These are phyloP conservation scores for Hesperia comma DNA, from an alignment of 2,888 invertebrate genomes.

Conservation along the genomic window DNA sequence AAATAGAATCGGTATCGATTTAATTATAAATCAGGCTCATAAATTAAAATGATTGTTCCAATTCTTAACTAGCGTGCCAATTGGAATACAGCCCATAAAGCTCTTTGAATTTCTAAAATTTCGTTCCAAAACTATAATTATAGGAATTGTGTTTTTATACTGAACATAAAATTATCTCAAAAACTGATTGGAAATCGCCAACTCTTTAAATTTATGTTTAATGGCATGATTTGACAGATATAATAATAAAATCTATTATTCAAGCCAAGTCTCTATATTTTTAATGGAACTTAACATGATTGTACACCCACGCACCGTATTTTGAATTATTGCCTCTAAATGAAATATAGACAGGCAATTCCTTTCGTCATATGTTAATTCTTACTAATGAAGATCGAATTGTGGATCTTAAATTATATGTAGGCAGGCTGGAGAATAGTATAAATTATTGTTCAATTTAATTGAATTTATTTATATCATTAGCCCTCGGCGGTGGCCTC, in stretches of 20 bases:
- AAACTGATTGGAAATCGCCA: too few species aligned
- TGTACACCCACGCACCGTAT: conserved; percentile 14
- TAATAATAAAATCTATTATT: conserved; percentile 3
- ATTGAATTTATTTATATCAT: conserved; percentile 10
- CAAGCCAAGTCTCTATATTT: neutral
- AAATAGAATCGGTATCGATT: too few species aligned
- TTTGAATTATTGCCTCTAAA: conserved; percentile 9
- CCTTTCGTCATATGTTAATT: conserved; percentile 26
- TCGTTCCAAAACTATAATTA: too few species aligned
- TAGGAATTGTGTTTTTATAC: too few species aligned
- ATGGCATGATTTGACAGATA: conserved; percentile 2
- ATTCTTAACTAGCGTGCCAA: too few species aligned
- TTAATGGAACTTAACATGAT: neutral
- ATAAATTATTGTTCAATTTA: conserved; percentile 19
- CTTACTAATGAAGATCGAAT: conserved; percentile 20
- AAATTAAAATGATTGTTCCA: too few species aligned
- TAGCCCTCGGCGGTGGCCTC: neutral
- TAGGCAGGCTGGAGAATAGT: neutral
- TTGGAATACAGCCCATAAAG: too few species aligned
- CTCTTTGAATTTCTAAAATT: too few species aligned
- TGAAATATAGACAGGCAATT: conserved; percentile 22
- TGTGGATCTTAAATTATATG: neutral
- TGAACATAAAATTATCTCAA: too few species aligned
- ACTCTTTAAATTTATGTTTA: neutral
- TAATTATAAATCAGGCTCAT: too few species aligned